Evolutionary conservation across 2,797 vertebrate species (phyloP).

Genomic region (Kryptopterus vitreolus): DNA sequence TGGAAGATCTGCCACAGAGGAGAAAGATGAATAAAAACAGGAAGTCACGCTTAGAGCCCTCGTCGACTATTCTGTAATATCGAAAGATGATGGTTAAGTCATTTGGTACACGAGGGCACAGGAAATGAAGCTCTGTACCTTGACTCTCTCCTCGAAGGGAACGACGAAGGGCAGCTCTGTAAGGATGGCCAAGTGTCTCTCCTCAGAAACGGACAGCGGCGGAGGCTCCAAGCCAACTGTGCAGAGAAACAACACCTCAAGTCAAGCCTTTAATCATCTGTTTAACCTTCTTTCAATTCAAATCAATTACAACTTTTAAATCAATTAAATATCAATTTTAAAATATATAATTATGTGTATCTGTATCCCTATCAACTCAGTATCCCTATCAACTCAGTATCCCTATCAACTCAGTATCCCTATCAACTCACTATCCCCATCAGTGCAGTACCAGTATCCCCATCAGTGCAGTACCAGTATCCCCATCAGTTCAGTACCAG

Average conservation of each 20-base stretch:
- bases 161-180: slow-evolving; percentile 97
- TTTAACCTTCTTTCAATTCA: not conserved
- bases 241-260: not conserved
- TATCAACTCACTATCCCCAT: too few relatives aligned
- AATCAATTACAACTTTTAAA: too few relatives aligned
- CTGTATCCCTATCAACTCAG: too few relatives aligned
- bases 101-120: not conserved
- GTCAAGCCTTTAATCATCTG: not conserved
- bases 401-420: too few relatives aligned
- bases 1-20: slow-evolving; percentile 88
- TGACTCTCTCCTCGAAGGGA: slow-evolving; percentile 97
- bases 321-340: too few relatives aligned
- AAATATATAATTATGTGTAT: too few relatives aligned
- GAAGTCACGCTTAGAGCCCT: not conserved
- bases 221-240: slow-evolving; percentile 91
- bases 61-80: not conserved
- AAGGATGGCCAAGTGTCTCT: slow-evolving; percentile 94
- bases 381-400: too few relatives aligned
- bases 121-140: slow-evolving; percentile 74
- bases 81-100: not conserved
- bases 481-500: too few relatives aligned
- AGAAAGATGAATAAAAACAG: not conserved
- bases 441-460: too few relatives aligned
- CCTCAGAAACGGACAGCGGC: slow-evolving; percentile 94
- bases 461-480: too few relatives aligned